Base-by-base conservation (phyloP, 2,888 invertebrate species). In the Andrena praecox region DNA sequence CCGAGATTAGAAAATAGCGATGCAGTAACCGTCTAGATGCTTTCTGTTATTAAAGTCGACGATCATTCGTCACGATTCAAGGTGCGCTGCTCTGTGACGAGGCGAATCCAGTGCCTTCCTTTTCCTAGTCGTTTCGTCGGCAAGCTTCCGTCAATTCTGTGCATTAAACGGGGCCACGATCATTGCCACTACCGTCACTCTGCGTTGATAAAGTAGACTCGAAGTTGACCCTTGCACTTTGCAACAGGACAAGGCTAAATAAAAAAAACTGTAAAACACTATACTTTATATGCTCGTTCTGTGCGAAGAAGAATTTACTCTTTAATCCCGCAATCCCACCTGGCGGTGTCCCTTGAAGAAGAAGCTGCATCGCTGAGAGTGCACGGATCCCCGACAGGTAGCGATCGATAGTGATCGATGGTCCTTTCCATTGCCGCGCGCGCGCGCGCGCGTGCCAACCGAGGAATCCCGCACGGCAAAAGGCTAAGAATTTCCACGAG, bases 1-100 rank as follows among this genome's bases (percentile, higher is more conserved):
- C 59, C 60, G 77, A 68, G 77, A 89, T 86, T 86, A 85, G 88
- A 89, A 91, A 91, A 90, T 87, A 88, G 79, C 85, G 89, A 89
- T 87, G 89, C 81, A 84, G 82, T 87, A 89, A 88, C 79, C 77
- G 67, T 31, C 67, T 72, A 31, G 76, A 79, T 85, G 85, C 87
- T 89, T 90, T 89, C 90, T 87, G 85, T 84, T 82, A 82, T 79
- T 74, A 69, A 27, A 78, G 35, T 27, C 35, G 52, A 48, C 60
- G 66, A 77, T 86, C 80, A 80, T 54, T 50, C 66, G 16, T 52
- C n/a, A 16, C 35, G 42, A 75, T 52, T n/a, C 42, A 54, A 63
- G 20, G 31, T 29, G 52, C 67, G 52, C 10, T 27, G 62, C 27
- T 29, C 31, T 16, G 66, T 24, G 56, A 24, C 56, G 24, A 27